Conservation (phyloP, 1,140 invertebrate species). For the Euglossa dilemma region DNA sequence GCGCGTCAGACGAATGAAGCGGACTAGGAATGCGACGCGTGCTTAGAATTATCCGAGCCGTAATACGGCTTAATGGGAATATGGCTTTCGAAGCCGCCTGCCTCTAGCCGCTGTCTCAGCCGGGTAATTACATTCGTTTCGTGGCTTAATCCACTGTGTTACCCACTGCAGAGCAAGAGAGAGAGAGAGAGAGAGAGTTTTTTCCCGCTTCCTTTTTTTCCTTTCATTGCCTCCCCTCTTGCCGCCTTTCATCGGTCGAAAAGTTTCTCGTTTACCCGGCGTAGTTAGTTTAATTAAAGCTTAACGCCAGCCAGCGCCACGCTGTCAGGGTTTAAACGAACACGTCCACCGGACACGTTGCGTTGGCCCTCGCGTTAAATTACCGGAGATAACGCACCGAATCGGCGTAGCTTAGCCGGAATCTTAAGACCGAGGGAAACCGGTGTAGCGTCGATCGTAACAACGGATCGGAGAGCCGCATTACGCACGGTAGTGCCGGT, state of each 20-base stretch:
- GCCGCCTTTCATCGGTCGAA: neutral
- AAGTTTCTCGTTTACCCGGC: neutral
- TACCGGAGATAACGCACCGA: neutral
- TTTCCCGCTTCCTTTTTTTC: too few species aligned
- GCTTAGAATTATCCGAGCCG: conserved; percentile 7
- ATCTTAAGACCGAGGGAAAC: neutral
- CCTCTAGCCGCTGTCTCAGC: neutral
- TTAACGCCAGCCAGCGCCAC: neutral
- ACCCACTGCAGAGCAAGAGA: too few species aligned
- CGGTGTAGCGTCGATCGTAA: conserved; percentile 21
- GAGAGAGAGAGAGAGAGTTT: neutral
- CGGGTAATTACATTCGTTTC: conserved; percentile 38
- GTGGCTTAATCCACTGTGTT: neutral
- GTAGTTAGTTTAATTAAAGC: conserved; percentile 35
- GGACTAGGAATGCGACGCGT: conserved; percentile 16
- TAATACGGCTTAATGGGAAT: neutral
- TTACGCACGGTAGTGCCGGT: neutral
- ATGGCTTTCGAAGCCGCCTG: neutral
- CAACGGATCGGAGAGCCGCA: conserved; percentile 11
- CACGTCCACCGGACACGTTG: neutral
- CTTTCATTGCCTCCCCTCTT: too few species aligned
- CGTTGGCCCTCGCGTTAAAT: neutral
- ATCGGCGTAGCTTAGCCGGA: neutral
- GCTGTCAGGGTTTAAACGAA: conserved; percentile 24
- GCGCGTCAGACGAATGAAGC: conserved; percentile 18